Evolutionary conservation across 2,888 invertebrate species (phyloP).

Genomic region (Eupeodes latifasciatus): DNA sequence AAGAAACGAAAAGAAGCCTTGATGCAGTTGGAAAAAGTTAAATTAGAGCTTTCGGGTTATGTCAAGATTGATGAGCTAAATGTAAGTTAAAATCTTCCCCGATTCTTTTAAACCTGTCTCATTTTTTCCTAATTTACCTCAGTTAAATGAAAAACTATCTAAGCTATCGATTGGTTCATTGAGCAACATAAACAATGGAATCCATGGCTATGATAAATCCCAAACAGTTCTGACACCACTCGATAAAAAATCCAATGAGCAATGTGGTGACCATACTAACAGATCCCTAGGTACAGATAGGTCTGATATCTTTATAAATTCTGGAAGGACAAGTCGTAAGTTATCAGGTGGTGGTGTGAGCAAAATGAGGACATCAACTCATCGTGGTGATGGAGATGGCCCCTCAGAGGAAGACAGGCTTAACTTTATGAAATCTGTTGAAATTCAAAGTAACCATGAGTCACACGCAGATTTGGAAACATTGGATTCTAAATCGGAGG

Average conservation of each 20-base stretch:
- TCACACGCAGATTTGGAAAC: conserved; percentile 39
- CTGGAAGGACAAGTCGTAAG: conserved; percentile 39
- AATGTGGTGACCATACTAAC: conserved; percentile 49
- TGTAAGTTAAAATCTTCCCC: conserved; percentile 71
- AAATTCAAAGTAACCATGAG: conserved; percentile 10
- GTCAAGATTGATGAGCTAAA: conserved; percentile 81
- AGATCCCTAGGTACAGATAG: conserved; percentile 41
- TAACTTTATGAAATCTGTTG: conserved; percentile 20
- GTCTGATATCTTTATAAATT: conserved; percentile 39
- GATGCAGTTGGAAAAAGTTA: conserved; percentile 86
- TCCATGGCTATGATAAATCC: conserved; percentile 12
- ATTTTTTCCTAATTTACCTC: background rate
- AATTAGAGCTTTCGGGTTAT: conserved; percentile 81
- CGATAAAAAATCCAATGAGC: conserved; percentile 44
- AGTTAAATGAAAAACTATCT: conserved; percentile 77
- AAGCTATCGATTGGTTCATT: conserved; percentile 63
- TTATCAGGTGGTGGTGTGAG: conserved; percentile 26
- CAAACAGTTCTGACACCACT: conserved; percentile 34
- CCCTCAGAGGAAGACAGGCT: conserved; percentile 49
- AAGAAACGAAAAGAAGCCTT: conserved; percentile 89
- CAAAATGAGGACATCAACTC: conserved; percentile 62
- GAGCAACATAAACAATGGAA: conserved; percentile 42
- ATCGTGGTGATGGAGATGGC: conserved; percentile 77
- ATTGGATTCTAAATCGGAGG: conserved; percentile 45
- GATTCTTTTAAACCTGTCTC: background rate